Conservation (phyloP, 2,888 invertebrate genomes). For the Empis livida region DNA sequence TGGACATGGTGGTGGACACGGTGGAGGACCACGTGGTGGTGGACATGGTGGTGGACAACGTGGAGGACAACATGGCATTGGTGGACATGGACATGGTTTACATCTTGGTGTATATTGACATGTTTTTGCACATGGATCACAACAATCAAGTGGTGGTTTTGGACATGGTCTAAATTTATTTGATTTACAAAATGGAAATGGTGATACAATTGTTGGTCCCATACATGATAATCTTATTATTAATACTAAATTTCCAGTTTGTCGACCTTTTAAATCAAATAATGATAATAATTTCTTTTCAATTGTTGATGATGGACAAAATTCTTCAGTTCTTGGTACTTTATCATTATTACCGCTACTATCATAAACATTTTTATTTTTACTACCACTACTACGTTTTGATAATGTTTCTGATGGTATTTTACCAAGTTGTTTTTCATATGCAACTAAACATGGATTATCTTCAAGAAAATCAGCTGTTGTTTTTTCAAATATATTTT, state of each 20-base stretch:
- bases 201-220: slow-evolving; percentile 28
- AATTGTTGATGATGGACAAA: slow-evolving; percentile 26
- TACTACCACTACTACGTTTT: slow-evolving; percentile 4
- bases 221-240: slow-evolving; percentile 30
- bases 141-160: background rate
- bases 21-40: background rate
- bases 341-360: slow-evolving; percentile 10
- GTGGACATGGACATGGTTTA: background rate
- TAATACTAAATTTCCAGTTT: slow-evolving; percentile 30
- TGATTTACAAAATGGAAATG: slow-evolving; percentile 24
- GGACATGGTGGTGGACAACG: slow-evolving; percentile 3
- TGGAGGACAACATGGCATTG: slow-evolving; percentile 4
- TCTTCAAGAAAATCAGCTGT: slow-evolving; percentile 22
- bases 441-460: slow-evolving; percentile 23
- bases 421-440: slow-evolving; percentile 14
- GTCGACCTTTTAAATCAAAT: slow-evolving; percentile 24
- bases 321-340: slow-evolving; percentile 20
- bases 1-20: slow-evolving; percentile 4
- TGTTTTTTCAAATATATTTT: slow-evolving; percentile 28
- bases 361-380: slow-evolving; percentile 12
- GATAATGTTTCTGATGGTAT: slow-evolving; percentile 14
- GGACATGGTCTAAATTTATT: slow-evolving; percentile 15
- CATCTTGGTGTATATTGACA: background rate
- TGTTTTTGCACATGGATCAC: background rate
- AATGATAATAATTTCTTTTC: slow-evolving; percentile 28